Conservation (phyloP, 2,113 vertebrate species). For the Mormoops blainvillei region DNA sequence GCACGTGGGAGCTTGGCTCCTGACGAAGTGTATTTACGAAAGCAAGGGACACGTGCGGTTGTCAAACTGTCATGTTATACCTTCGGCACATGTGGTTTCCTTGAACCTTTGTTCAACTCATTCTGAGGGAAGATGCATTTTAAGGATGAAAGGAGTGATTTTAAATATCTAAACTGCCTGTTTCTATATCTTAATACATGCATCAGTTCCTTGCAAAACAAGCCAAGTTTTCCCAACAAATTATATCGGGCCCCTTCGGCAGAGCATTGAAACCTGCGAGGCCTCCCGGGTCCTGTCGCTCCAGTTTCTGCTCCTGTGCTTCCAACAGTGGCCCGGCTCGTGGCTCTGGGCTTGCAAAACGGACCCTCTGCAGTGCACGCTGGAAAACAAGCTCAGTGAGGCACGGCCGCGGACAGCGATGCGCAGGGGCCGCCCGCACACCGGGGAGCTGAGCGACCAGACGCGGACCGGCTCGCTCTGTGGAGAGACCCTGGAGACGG, state of each 20-base stretch:
- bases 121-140: background rate
- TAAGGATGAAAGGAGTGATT: background rate
- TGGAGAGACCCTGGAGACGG: background rate
- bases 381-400: background rate
- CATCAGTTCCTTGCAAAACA: background rate
- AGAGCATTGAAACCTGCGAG: background rate
- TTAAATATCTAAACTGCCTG: background rate
- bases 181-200: background rate
- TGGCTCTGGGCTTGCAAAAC: background rate
- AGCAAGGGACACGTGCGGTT: background rate
- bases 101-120: background rate
- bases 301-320: background rate
- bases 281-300: background rate
- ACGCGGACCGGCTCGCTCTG: background rate
- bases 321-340: background rate
- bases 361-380: background rate
- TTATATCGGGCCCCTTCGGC: background rate
- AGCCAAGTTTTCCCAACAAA: background rate
- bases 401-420: background rate
- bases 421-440: background rate
- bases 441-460: background rate
- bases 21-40: background rate
- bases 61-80: no score
- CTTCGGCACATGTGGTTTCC: background rate
- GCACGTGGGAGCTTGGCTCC: background rate